These are phyloP conservation scores for Platalea minor DNA, from an alignment of 2,797 vertebrate genomes.

Conservation along the genomic window DNA sequence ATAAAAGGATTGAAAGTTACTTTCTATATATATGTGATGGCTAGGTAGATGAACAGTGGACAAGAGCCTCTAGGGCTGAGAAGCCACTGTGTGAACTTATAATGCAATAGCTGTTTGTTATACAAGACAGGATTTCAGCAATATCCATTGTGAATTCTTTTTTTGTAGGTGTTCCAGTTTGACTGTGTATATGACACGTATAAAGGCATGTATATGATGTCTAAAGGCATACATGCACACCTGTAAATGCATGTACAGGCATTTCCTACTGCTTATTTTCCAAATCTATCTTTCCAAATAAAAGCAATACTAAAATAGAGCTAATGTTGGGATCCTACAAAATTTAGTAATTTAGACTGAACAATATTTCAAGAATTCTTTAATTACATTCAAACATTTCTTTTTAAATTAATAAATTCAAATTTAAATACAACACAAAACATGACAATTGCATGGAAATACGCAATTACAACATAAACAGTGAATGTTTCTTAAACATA, in stretches of 20 bases:
- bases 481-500: neutral
- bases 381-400: neutral
- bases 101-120: neutral
- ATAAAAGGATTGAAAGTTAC: neutral
- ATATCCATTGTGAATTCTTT: neutral
- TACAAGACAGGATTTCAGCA: neutral
- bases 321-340: neutral
- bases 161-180: neutral
- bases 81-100: neutral
- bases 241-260: accelerated
- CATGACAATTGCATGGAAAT: neutral
- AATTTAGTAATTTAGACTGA: neutral
- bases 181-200: neutral
- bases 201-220: neutral
- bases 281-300: neutral
- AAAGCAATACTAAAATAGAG: neutral
- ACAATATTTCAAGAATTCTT: neutral
- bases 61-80: neutral
- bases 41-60: neutral
- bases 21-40: neutral
- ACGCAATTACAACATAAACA: neutral
- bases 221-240: neutral
- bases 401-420: neutral
- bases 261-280: neutral
- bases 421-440: neutral